Conservation (phyloP, 2,113 vertebrate genomes). For the Prionailurus bengalensis region DNA sequence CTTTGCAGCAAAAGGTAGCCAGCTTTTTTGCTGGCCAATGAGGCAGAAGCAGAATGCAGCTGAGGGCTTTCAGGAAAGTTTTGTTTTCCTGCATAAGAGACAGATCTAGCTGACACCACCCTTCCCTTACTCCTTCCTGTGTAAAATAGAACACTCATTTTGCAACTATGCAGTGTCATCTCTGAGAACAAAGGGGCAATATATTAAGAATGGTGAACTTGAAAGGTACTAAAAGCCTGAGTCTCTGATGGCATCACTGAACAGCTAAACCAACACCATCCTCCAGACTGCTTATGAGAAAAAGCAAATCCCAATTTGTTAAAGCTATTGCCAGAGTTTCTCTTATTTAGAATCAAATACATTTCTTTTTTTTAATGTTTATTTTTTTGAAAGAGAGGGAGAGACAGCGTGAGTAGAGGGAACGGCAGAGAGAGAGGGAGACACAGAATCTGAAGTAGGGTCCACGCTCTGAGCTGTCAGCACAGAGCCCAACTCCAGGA, state of each 20-base stretch:
- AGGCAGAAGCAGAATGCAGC: background rate
- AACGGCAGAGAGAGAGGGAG: too few species aligned
- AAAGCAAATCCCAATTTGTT: slow-evolving; percentile 4
- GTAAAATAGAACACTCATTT: background rate
- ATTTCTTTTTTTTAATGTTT: background rate
- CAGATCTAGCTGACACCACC: background rate
- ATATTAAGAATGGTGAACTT: background rate
- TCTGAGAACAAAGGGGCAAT: background rate
- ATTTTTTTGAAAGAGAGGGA: too few species aligned
- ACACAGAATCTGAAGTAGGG: too few species aligned
- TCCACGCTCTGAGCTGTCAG: too few species aligned
- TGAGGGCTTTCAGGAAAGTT: background rate
- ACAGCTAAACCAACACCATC: background rate
- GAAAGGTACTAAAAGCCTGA: background rate
- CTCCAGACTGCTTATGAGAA: background rate
- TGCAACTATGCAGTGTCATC: background rate
- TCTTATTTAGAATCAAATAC: background rate
- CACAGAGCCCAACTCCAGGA: too few species aligned
- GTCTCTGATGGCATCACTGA: background rate
- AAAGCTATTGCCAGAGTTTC: slow-evolving; percentile 23
- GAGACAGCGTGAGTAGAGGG: too few species aligned
- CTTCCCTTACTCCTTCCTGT: background rate
- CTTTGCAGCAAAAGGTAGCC: too few species aligned
- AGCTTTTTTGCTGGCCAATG: background rate
- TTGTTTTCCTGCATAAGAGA: background rate